Percentiles rank a stretch among this genome's conserved stretches.
Conservation (phyloP, 2,797 vertebrate genomes). For the Urophycis tenuis region DNA sequence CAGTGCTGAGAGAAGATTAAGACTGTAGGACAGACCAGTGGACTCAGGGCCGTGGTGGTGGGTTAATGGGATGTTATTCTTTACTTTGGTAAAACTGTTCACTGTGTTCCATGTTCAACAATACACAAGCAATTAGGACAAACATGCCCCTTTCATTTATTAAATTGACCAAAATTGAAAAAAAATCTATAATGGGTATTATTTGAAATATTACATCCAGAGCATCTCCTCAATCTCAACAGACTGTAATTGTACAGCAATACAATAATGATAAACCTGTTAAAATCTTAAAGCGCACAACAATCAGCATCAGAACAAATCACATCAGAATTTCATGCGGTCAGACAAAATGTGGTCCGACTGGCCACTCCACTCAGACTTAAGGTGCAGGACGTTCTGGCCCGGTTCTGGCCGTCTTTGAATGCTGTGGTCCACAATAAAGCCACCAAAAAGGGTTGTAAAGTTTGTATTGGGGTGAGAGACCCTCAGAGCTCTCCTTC, state of each 20-base stretch:
- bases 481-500: not conserved
- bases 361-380: not conserved
- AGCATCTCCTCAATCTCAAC: not conserved
- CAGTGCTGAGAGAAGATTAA: not conserved
- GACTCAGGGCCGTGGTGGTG: not conserved
- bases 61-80: not conserved
- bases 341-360: too few species aligned
- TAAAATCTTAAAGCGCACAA: not conserved
- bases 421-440: not conserved
- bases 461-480: not conserved
- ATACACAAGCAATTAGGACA: not conserved
- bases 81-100: not conserved
- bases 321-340: not conserved
- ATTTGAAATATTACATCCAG: not conserved
- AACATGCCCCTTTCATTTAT: not conserved
- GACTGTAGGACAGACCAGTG: not conserved
- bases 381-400: not conserved
- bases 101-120: not conserved
- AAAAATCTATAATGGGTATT: not conserved
- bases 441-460: not conserved
- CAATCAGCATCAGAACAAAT: not conserved
- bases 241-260: too few species aligned
- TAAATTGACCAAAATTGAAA: not conserved
- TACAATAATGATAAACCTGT: not conserved
- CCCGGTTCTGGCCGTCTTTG: not conserved